phyloP scores from a whole-genome alignment of 2,797 vertebrate species.

The Sciaenops ocellatus region DNA sequence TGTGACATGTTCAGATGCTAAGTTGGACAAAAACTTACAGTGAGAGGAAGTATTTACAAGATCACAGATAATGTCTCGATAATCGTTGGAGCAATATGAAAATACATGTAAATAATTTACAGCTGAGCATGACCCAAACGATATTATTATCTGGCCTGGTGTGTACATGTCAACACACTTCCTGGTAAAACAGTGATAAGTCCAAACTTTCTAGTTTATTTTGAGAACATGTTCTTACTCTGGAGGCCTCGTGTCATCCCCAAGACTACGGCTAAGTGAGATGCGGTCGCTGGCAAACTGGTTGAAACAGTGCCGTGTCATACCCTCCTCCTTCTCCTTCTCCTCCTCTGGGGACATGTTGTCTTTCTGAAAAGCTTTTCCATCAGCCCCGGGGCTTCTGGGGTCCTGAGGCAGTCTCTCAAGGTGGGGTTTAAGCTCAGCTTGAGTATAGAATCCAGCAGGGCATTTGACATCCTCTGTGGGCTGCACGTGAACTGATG shows the following conservation, averaged over 20 bases:
- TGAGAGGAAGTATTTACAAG: background rate
- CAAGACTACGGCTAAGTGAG: constrained; percentile 93
- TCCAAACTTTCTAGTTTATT: constrained; percentile 7
- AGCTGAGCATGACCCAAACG: background rate
- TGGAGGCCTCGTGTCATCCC: constrained; percentile 92
- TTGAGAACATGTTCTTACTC: constrained; percentile 88
- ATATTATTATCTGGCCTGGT: constrained; percentile 42
- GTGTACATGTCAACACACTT: constrained; percentile 30
- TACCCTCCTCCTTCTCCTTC: constrained; percentile 91
- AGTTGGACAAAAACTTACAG: background rate
- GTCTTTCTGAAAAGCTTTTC: constrained; percentile 86
- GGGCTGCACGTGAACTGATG: constrained; percentile 45
- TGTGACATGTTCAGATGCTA: constrained; percentile 3
- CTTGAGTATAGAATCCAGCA: constrained; percentile 87
- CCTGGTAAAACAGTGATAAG: constrained; percentile 37
- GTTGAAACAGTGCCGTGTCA: constrained; percentile 96
- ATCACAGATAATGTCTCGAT: background rate
- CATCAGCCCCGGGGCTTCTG: constrained; percentile 86
- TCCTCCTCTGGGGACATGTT: constrained; percentile 86
- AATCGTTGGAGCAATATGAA: background rate
- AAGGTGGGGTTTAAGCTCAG: constrained; percentile 89
- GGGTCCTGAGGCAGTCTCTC: constrained; percentile 90
- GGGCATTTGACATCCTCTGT: constrained; percentile 82
- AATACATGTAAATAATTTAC: constrained; percentile 56
- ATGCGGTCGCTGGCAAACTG: constrained; percentile 96